phyloP scores from a whole-genome alignment of 2,797 vertebrate species.

The Peromyscus eremicus region DNA sequence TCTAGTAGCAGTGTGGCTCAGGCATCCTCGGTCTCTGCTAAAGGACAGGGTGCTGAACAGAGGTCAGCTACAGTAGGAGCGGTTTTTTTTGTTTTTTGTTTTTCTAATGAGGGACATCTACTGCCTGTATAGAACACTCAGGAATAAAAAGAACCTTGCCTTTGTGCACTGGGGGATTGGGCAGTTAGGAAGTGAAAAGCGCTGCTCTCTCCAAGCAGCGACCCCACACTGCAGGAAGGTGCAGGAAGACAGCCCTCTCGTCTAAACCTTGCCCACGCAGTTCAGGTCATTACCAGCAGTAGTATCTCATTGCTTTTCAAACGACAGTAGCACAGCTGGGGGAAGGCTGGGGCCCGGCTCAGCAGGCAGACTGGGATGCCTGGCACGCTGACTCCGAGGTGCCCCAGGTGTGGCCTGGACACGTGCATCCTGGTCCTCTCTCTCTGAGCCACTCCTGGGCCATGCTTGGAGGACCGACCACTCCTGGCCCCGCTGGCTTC shows the following conservation, averaged over 20 bases:
- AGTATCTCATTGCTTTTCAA: slow-evolving; percentile 86
- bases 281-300: slow-evolving; percentile 87
- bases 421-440: background rate
- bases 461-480: background rate
- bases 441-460: slow-evolving; percentile 55
- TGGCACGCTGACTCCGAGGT: slow-evolving; percentile 45
- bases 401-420: background rate
- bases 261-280: slow-evolving; percentile 73
- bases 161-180: slow-evolving; percentile 75
- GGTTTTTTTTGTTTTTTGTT: background rate
- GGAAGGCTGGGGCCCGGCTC: slow-evolving; percentile 82
- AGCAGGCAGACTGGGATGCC: slow-evolving; percentile 85
- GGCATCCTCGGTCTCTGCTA: slow-evolving; percentile 79
- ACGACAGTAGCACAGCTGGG: slow-evolving; percentile 84
- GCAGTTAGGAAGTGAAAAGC: slow-evolving; percentile 75
- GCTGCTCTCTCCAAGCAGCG: slow-evolving; percentile 85
- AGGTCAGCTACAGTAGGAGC: slow-evolving; percentile 86
- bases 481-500: slow-evolving; percentile 73
- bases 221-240: slow-evolving; percentile 85
- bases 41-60: slow-evolving; percentile 77
- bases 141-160: slow-evolving; percentile 59
- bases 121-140: slow-evolving; percentile 78
- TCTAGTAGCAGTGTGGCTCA: slow-evolving; percentile 81
- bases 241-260: slow-evolving; percentile 9
- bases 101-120: slow-evolving; percentile 69